Conservation (phyloP, 2,888 invertebrate species). For the Steinernema scapterisci region DNA sequence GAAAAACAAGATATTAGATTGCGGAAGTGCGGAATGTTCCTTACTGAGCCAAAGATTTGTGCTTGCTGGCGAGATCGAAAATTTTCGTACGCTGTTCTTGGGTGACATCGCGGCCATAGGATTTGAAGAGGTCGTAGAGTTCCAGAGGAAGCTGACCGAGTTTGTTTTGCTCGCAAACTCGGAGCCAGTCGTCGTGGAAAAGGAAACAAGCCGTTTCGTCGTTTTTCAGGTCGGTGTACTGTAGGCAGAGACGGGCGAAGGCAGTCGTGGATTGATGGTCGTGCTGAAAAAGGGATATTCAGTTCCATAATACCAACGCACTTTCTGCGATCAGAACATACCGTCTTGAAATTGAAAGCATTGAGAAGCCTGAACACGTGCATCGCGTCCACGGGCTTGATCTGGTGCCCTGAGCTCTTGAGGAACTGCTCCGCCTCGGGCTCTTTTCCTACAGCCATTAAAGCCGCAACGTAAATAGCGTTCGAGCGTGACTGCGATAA, state of each 20-base stretch:
- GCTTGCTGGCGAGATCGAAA: slow-evolving; percentile 42
- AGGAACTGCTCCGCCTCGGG: slow-evolving; percentile 45
- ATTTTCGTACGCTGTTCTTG: slow-evolving; percentile 42
- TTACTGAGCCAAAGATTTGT: slow-evolving; percentile 27
- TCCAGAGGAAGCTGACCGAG: slow-evolving; percentile 47
- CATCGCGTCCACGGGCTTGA: slow-evolving; percentile 46
- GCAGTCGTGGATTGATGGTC: slow-evolving; percentile 45
- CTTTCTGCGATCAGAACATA: slow-evolving; percentile 5
- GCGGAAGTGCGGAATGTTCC: no score
- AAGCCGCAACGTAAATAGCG: slow-evolving; percentile 48
- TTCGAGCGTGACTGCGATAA: slow-evolving; percentile 47
- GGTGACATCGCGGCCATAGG: slow-evolving; percentile 39
- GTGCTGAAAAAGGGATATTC: slow-evolving; percentile 31
- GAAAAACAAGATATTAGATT: neutral
- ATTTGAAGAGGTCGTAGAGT: slow-evolving; percentile 46
- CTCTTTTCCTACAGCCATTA: slow-evolving; percentile 42
- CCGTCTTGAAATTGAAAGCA: slow-evolving; percentile 43
- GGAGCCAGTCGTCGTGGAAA: slow-evolving; percentile 46
- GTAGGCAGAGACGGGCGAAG: slow-evolving; percentile 44
- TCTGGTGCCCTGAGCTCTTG: slow-evolving; percentile 26
- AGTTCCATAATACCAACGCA: no score
- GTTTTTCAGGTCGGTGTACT: slow-evolving; percentile 37
- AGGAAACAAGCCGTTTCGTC: slow-evolving; percentile 38
- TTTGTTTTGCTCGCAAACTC: slow-evolving; percentile 43
- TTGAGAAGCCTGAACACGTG: slow-evolving; percentile 50